A percentile compares a stretch with the other conserved stretches of the same genome.
phyloP scores from a whole-genome alignment of 2,888 invertebrate genomes.

The Drosophila stalkeri region DNA sequence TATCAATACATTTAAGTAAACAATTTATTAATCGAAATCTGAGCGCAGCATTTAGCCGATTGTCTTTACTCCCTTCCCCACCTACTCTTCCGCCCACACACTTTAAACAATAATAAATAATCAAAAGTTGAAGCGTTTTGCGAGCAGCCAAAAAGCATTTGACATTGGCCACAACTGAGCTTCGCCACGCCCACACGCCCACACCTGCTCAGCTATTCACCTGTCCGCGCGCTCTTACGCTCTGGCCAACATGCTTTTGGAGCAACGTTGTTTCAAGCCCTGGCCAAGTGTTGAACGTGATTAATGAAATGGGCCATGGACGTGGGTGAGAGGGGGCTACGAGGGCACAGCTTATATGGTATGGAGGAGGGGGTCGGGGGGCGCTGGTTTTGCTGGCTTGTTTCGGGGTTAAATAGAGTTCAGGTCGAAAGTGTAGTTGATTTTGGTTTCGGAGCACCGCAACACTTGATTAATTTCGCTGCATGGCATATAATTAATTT shows the following conservation, averaged over 20 bases:
- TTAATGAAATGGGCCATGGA: constrained; percentile 72
- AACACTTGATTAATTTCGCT: constrained; percentile 77
- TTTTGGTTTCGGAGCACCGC: constrained; percentile 54
- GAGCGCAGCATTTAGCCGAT: not conserved
- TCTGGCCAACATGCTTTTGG: constrained; percentile 4
- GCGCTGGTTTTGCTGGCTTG: constrained; percentile 45
- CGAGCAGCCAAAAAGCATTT: constrained; percentile 54
- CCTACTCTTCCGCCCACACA: not conserved
- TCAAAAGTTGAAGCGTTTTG: constrained; percentile 34
- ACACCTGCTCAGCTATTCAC: not conserved
- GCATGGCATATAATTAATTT: constrained; percentile 80
- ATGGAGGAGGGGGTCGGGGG: not conserved
- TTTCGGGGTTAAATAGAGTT: constrained; percentile 76
- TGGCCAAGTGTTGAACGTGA: constrained; percentile 73
- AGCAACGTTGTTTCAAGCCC: constrained; percentile 19
- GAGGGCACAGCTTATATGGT: too few species aligned
- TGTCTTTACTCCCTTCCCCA: not conserved
- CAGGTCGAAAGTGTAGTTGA: constrained; percentile 66
- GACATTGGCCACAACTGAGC: constrained; percentile 66
- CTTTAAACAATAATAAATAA: constrained; percentile 56
- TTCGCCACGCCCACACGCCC: not conserved
- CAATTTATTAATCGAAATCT: not conserved
- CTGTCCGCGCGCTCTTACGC: constrained; percentile 32
- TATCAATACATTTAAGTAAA: too few species aligned
- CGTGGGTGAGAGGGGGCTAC: constrained; percentile 1